These are phyloP conservation scores for Drosophila pandora DNA, from an alignment of 1,140 invertebrate species.

Conservation along the genomic window DNA sequence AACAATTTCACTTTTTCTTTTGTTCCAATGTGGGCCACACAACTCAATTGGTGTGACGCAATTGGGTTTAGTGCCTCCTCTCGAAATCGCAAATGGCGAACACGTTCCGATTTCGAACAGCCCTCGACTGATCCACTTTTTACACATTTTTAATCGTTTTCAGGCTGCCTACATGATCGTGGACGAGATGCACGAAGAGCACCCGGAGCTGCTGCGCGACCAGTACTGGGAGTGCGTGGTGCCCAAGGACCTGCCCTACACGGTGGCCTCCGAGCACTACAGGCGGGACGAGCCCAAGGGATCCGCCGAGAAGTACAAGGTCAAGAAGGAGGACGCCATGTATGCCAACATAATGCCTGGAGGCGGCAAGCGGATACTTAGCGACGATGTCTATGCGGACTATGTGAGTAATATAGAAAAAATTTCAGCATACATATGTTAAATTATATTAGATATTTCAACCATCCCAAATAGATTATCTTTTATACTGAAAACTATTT, in stretches of 20 bases:
- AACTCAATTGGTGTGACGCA: slow-evolving; percentile 59
- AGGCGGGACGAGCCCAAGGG: slow-evolving; percentile 91
- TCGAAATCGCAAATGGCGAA: slow-evolving; percentile 53
- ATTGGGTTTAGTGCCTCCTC: slow-evolving; percentile 51
- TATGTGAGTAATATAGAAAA: slow-evolving; percentile 87
- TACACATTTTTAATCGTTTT: slow-evolving; percentile 48
- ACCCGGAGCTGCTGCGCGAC: slow-evolving; percentile 93
- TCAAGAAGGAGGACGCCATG: slow-evolving; percentile 91
- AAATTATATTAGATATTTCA: no score
- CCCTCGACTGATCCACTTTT: slow-evolving; percentile 55
- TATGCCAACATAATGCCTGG: slow-evolving; percentile 88
- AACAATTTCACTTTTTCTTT: slow-evolving; percentile 71
- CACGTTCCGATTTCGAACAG: slow-evolving; percentile 48
- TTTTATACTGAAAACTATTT: no score
- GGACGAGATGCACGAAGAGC: slow-evolving; percentile 95
- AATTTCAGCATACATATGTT: no score
- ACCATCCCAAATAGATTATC: no score
- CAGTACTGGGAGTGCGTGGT: slow-evolving; percentile 96
- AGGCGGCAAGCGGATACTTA: slow-evolving; percentile 85
- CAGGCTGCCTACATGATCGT: slow-evolving; percentile 96
- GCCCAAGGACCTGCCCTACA: slow-evolving; percentile 93
- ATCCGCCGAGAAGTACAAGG: slow-evolving; percentile 92
- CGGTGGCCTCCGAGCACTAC: slow-evolving; percentile 93
- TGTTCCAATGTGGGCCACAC: slow-evolving; percentile 36
- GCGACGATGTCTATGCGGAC: slow-evolving; percentile 93